Evolutionary conservation across 2,888 invertebrate species (phyloP), one percentile per base, ranked within the genome.

Genomic region (Megastigmus dorsalis): DNA sequence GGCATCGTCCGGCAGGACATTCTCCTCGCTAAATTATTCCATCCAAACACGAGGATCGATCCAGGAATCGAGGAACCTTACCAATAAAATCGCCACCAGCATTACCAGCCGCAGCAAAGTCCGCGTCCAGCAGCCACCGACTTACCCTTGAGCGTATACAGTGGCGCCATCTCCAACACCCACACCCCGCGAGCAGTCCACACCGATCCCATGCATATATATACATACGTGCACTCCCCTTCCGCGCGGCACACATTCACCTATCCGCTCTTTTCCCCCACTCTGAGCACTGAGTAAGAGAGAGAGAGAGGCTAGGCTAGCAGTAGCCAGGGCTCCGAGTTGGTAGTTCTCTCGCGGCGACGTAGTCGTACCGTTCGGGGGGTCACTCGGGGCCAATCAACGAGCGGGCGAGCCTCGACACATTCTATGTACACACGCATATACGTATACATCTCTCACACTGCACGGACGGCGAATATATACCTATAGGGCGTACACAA

Each of bases 281-380:
- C n/a, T n/a, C n/a, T n/a, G n/a, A n/a, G n/a, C n/a, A n/a, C n/a
- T n/a, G n/a, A n/a, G n/a, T n/a, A n/a, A 15, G 18, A 43, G 43
- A 13, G 18, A 3, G 43, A 43, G 3, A 4, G n/a, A 4, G 5
- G 48, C 9, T 2, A 23, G 23, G 48, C 48, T 26, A 48, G 15
- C 41, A 36, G 26, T 41, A 38, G 15, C 52, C 50, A 36, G 50
- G 63, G 30, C 30, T 41, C 43, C 13, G 15, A 3, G 15, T 20
- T 38, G 65, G 33, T 26, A 67, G 67, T 67, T 41, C 18, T 50
- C 57, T 68, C 38, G 50, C 59, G 57, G 48, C 67, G 36, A 28
- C 67, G 48, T 36, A 23, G 54, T 36, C 23, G 36, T 2, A 9
- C 30, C 43, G 59, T 20, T 33, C 33, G 48, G 38, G 59, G 59